These are phyloP conservation scores for Anguilla anguilla DNA, from an alignment of 2,797 vertebrate species.

Conservation along the genomic window DNA sequence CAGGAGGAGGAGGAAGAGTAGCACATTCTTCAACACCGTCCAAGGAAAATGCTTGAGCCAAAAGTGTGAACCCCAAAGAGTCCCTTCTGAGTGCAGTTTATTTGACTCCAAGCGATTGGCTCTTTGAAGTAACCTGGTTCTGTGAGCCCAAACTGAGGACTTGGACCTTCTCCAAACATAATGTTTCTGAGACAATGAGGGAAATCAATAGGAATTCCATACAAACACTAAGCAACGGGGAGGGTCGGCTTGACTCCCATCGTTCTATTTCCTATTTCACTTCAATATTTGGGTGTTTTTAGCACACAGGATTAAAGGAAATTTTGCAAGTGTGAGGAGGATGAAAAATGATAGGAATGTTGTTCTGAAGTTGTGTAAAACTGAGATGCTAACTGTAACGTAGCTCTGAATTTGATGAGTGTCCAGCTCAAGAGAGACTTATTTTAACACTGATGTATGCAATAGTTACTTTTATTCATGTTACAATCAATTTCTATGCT, in stretches of 20 bases:
- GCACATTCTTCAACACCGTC: background rate
- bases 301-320: background rate
- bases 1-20: slow-evolving; percentile 72
- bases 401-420: background rate
- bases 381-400: background rate
- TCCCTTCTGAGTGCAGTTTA: background rate
- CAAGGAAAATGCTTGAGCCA: background rate
- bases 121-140: background rate
- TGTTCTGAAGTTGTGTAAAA: background rate
- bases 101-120: background rate
- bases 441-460: background rate
- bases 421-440: background rate
- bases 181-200: background rate
- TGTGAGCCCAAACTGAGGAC: background rate
- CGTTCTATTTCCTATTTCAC: background rate
- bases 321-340: background rate
- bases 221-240: background rate
- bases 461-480: background rate
- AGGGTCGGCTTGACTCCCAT: background rate
- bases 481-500: too few relatives aligned
- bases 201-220: background rate
- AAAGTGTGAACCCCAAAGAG: background rate
- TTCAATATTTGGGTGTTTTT: background rate
- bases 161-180: background rate
- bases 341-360: background rate